These are phyloP conservation scores for Urocolius indicus DNA, from an alignment of 2,113 vertebrate species.

Conservation along the genomic window DNA sequence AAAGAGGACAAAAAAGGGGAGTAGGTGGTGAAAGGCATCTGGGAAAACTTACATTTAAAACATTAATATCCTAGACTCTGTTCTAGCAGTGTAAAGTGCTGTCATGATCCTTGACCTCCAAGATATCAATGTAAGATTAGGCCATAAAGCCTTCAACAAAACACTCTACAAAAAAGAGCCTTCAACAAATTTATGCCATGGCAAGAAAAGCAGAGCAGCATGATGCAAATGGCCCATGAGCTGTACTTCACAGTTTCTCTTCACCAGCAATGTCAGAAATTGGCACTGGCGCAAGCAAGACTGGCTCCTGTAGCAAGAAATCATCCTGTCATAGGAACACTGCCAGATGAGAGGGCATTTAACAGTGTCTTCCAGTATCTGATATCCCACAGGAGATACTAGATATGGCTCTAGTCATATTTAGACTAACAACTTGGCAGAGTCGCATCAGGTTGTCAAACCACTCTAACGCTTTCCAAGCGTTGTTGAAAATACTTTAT, in stretches of 20 bases:
- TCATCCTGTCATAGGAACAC: not conserved
- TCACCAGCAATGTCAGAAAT: not conserved
- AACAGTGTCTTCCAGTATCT: not conserved
- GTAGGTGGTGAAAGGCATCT: not conserved
- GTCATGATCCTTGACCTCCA: not conserved
- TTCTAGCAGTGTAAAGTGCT: not conserved
- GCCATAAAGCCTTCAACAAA: not conserved
- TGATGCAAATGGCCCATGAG: rapidly evolving
- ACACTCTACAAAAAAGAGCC: not conserved
- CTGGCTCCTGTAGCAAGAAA: not conserved
- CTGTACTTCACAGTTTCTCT: not conserved
- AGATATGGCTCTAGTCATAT: not conserved
- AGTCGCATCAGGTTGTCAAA: not conserved
- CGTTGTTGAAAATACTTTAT: not conserved
- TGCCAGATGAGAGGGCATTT: not conserved
- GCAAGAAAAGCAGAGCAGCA: not conserved
- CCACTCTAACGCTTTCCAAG: rapidly evolving
- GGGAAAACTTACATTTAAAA: not conserved
- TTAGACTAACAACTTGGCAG: not conserved
- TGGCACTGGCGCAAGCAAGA: not conserved
- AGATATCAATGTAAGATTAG: not conserved
- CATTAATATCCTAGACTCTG: not conserved
- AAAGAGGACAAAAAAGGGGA: not conserved
- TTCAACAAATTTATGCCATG: not conserved
- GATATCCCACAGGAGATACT: not conserved